phyloP scores from a whole-genome alignment of 2,888 invertebrate species.

The Eurois occulta region DNA sequence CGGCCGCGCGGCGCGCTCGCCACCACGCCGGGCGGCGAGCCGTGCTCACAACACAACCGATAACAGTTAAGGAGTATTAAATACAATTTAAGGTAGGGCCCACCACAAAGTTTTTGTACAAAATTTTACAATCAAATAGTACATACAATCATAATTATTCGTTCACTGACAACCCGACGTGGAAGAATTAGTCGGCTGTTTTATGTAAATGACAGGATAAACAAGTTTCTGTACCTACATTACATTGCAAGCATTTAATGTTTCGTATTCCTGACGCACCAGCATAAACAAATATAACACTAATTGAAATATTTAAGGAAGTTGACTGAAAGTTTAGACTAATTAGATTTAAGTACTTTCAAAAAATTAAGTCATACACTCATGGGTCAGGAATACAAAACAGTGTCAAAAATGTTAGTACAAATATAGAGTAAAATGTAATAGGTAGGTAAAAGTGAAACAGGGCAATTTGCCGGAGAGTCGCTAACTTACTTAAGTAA shows the following conservation, averaged over 20 bases:
- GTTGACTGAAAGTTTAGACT: constrained; percentile 70
- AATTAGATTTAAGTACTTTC: constrained; percentile 82
- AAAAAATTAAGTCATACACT: constrained; percentile 68
- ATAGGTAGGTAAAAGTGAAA: constrained; percentile 79
- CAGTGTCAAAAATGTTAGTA: constrained; percentile 78
- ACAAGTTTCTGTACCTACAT: constrained; percentile 80
- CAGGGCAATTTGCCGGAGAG: constrained; percentile 84
- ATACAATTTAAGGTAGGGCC: constrained; percentile 73
- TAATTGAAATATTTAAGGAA: constrained; percentile 69
- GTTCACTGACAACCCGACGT: constrained; percentile 47
- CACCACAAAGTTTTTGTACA: constrained; percentile 74
- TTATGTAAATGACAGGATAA: constrained; percentile 85
- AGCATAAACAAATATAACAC: constrained; percentile 59
- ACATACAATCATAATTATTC: constrained; percentile 56
- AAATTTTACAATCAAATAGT: constrained; percentile 73
- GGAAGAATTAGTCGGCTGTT: constrained; percentile 59
- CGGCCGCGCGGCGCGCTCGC: constrained; percentile 24
- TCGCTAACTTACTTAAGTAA: constrained; percentile 90
- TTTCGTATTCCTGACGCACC: constrained; percentile 70
- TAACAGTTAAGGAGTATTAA: constrained; percentile 72
- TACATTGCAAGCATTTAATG: constrained; percentile 82
- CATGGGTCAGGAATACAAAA: constrained; percentile 73
- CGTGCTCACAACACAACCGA: constrained; percentile 69
- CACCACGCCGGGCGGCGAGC: constrained; percentile 56
- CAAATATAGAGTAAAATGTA: constrained; percentile 81